Base-by-base conservation (phyloP, 2,888 invertebrate genomes). In the Leptopilina drosophilae region DNA sequence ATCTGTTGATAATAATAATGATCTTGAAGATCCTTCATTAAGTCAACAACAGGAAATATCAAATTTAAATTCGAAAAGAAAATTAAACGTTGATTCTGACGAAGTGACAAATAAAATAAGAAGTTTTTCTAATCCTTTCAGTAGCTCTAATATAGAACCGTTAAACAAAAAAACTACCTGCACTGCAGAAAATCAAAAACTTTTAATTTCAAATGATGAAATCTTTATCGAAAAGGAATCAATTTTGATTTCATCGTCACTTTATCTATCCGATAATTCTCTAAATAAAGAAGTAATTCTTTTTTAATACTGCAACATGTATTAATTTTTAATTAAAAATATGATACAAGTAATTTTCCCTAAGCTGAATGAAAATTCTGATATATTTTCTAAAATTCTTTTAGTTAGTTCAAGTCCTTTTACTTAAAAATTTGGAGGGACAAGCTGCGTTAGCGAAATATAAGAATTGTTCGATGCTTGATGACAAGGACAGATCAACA, bases 381-480 rank as follows among this genome's bases (percentile, higher is more conserved):
- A 5, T 56, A 56, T 56, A 56, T 56, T 12, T n/a, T 3, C 14
- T 56, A 12, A 56, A 56, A 56, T n/a, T 56, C 56, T 5, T n/a
- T n/a, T 56, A 67, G 67, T 42, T 46, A n/a, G 14, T 67, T 15
- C 15, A 67, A 42, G 9, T 11, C 5, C 46, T 67, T 14, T 76
- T 77, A 40, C 26, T 46, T 15, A 64, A 73, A 78, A 46, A 78
- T 78, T 62, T 78, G 11, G 64, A 78, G 59, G 78, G 78, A 11
- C 78, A 78, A 53, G 78, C 53, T 62, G 73, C 73, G 12, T 49
- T 78, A 62, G 62, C 64, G 5, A 78, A 78, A 26, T 73, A 73
- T 26, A 9, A 64, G 59, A 64, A 78, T 26, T 14, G 62, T 6
- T 53, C 4, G 9, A 14, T 69, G 46, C n/a, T 78, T 15, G 78